Conservation (phyloP, 2,113 vertebrate species). For the Oriolus oriolus region DNA sequence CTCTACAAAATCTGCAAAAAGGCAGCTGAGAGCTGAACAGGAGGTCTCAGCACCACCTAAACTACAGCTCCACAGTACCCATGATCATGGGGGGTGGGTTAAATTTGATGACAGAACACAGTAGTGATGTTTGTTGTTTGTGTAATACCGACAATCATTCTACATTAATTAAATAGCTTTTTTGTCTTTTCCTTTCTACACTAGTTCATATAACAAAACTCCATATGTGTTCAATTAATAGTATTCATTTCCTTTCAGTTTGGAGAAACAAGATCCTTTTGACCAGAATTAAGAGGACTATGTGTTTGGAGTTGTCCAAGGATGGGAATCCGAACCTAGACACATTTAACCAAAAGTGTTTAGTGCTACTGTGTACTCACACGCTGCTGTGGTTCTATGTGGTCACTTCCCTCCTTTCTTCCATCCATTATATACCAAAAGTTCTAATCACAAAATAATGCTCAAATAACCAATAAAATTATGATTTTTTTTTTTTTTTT, state of each 20-base stretch:
- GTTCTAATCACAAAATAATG: background rate
- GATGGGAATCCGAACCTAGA: background rate
- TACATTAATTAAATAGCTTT: background rate
- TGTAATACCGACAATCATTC: background rate
- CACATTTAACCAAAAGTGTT: background rate
- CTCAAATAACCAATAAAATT: background rate
- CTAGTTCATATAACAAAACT: background rate
- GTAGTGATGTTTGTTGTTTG: background rate
- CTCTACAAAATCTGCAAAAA: background rate
- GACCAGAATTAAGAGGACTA: background rate
- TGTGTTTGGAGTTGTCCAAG: background rate
- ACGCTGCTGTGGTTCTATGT: rapidly evolving
- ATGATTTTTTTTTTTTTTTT: background rate
- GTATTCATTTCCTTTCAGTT: background rate
- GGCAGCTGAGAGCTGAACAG: background rate
- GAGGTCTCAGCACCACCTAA: background rate
- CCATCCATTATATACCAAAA: background rate
- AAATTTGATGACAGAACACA: background rate
- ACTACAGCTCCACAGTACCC: background rate
- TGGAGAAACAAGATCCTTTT: background rate
- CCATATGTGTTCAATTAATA: background rate
- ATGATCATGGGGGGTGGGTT: rapidly evolving
- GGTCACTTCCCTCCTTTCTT: background rate
- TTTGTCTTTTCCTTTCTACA: background rate
- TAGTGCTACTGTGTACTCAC: background rate